Conservation (phyloP, 1,140 invertebrate species). For the Sycobia sp. region DNA sequence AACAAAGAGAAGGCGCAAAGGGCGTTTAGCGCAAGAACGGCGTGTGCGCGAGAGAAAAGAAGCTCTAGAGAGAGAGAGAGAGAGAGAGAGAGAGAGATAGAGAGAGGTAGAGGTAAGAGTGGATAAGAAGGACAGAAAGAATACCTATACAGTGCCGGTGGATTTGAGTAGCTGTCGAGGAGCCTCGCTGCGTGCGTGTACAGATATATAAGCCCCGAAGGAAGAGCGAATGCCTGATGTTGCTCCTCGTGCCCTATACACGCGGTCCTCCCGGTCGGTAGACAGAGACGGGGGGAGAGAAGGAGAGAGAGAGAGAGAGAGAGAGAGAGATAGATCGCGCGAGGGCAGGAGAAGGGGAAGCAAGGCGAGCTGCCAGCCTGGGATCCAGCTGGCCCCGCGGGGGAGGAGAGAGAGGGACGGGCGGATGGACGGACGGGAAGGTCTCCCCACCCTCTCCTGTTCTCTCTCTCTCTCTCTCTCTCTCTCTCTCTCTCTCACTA, state of each 20-base stretch:
- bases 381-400: constrained; percentile 8
- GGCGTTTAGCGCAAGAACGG: constrained; percentile 21
- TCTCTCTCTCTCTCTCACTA: not conserved
- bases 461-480: constrained; percentile 4
- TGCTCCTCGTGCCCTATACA: not conserved
- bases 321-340: too few species aligned
- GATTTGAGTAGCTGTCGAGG: constrained; percentile 1
- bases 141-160: too few species aligned
- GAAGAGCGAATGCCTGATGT: constrained; percentile 2
- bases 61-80: too few species aligned
- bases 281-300: constrained; percentile 18
- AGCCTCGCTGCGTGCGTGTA: not conserved
- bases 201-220: not conserved
- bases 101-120: too few species aligned
- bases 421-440: constrained; percentile 13
- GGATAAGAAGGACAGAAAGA: not conserved
- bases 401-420: constrained; percentile 22
- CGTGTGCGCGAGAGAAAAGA: not conserved
- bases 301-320: constrained; percentile 8
- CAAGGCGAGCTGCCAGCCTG: not conserved
- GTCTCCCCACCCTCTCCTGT: too few species aligned
- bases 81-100: too few species aligned
- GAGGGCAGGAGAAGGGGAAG: not conserved
- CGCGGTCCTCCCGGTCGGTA: too few species aligned
- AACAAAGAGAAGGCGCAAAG: constrained; percentile 18